phyloP scores from a whole-genome alignment of 2,113 vertebrate genomes.

The Brachypodius melanocephalos region DNA sequence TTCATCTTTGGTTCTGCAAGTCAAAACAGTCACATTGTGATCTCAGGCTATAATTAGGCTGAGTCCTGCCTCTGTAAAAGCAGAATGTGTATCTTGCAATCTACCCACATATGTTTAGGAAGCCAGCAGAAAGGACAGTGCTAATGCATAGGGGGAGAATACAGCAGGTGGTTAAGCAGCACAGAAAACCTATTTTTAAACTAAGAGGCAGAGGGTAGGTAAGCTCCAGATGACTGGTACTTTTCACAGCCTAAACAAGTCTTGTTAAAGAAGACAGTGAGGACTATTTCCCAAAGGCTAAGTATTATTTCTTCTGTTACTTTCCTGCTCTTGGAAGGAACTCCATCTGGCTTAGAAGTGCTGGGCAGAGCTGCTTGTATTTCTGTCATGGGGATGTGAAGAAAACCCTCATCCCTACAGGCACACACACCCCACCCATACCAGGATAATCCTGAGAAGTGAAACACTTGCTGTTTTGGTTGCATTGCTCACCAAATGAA shows the following conservation, averaged over 20 bases:
- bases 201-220: conserved; percentile 26
- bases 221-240: not conserved
- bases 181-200: conserved; percentile 47
- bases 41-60: conserved; percentile 40
- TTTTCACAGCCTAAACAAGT: not conserved
- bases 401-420: not conserved
- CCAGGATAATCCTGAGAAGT: not conserved
- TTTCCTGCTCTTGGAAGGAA: not conserved
- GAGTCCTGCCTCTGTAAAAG: conserved; percentile 6
- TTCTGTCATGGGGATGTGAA: not conserved
- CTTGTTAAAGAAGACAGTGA: not conserved
- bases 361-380: not conserved
- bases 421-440: not conserved
- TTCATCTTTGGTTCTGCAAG: conserved; percentile 32
- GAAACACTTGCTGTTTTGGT: not conserved
- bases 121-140: conserved; percentile 50
- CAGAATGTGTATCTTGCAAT: not conserved
- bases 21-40: conserved; percentile 48
- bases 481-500: not conserved
- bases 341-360: not conserved
- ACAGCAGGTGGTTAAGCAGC: conserved; percentile 39
- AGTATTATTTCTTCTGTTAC: not conserved
- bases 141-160: not conserved
- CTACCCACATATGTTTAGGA: conserved; percentile 12
- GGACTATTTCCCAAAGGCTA: not conserved